These are phyloP conservation scores for Mesoligia furuncula DNA, from an alignment of 2,888 invertebrate species.

Conservation along the genomic window DNA sequence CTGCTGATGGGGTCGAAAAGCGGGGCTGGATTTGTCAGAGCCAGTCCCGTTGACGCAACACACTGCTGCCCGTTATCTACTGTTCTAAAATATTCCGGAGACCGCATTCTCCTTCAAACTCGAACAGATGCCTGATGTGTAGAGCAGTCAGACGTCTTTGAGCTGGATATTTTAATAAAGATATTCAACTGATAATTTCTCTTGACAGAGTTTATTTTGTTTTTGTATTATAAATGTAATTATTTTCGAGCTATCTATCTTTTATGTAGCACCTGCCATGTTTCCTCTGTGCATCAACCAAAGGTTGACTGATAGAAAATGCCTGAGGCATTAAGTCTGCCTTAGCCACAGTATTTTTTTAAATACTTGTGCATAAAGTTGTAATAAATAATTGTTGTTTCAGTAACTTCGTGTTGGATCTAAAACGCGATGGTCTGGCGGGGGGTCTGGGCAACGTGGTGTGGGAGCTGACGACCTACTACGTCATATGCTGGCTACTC, in stretches of 20 bases:
- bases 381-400: constrained; percentile 42
- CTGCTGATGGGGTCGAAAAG: background rate
- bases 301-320: background rate
- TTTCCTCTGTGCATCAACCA: background rate
- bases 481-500: constrained; percentile 81
- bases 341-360: background rate
- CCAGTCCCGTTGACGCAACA: background rate
- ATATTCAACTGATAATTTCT: background rate
- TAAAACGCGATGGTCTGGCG: constrained; percentile 80
- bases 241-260: background rate
- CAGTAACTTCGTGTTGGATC: constrained; percentile 83
- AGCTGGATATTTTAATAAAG: background rate
- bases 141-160: background rate
- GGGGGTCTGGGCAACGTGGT: constrained; percentile 83
- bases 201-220: background rate
- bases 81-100: background rate
- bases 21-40: background rate
- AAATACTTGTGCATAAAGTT: background rate
- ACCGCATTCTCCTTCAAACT: background rate
- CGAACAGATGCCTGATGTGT: background rate
- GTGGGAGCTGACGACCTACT: constrained; percentile 81
- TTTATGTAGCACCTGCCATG: too few species aligned
- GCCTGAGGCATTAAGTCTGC: background rate
- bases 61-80: too few species aligned
- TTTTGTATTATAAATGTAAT: background rate